Conservation (phyloP, 2,113 vertebrate species). For the Pelmatolapia mariae region DNA sequence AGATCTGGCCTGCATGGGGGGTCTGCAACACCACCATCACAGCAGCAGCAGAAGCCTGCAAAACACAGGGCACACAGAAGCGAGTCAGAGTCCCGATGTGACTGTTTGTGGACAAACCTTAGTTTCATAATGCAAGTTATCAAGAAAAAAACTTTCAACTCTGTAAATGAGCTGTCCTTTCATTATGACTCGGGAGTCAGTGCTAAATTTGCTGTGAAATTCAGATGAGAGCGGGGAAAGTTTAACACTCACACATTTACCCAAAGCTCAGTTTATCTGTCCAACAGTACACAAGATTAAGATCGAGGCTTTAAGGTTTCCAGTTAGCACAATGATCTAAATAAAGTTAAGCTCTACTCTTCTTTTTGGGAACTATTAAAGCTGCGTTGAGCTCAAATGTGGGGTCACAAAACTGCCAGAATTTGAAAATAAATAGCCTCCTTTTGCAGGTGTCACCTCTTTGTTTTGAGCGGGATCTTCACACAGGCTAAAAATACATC, state of each 20-base stretch:
- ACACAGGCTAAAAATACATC: not conserved
- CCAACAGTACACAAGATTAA: not conserved
- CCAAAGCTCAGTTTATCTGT: not conserved
- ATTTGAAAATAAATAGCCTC: not conserved
- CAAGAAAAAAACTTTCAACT: not conserved
- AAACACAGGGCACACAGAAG: not conserved
- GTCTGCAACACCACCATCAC: not conserved
- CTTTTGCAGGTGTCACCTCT: not conserved
- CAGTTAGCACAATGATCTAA: not conserved
- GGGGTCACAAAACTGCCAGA: not conserved
- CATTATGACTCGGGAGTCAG: not conserved
- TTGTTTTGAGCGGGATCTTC: not conserved
- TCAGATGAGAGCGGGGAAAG: not conserved
- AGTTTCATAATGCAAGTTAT: not conserved
- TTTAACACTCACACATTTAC: not conserved
- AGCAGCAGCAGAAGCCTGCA: slow-evolving; percentile 19
- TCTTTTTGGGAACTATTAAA: not conserved
- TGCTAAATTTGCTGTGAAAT: not conserved
- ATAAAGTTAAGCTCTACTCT: not conserved
- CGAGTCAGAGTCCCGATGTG: slow-evolving; percentile 11
- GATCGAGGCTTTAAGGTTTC: not conserved
- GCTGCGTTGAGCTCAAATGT: not conserved
- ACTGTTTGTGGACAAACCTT: not conserved
- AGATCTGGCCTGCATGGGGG: not conserved
- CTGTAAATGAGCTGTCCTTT: slow-evolving; percentile 1